Percentiles rank a stretch among this genome's conserved stretches.
These are phyloP conservation scores for Sebastes matsubarae DNA, from an alignment of 2,797 vertebrate species.

Conservation along the genomic window DNA sequence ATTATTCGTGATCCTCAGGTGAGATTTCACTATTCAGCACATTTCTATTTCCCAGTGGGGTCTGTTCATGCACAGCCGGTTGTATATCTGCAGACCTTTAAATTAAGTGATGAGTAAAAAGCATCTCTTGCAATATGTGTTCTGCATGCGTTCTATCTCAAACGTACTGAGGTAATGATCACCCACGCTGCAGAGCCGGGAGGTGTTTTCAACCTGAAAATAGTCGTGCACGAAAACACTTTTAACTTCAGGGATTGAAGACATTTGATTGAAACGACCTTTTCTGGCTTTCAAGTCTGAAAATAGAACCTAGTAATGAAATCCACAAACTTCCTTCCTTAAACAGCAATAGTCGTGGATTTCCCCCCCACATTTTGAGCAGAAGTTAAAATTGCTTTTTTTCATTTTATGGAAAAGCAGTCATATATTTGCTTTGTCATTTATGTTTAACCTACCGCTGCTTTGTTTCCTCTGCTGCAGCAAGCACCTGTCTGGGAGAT, in stretches of 20 bases:
- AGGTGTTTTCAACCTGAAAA: neutral
- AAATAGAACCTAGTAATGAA: neutral
- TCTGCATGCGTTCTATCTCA: neutral
- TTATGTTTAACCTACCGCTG: neutral
- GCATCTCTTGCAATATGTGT: neutral
- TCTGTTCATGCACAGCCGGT: neutral
- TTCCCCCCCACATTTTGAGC: neutral
- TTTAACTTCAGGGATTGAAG: neutral
- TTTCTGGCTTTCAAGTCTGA: neutral
- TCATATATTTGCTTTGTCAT: neutral
- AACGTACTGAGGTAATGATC: neutral
- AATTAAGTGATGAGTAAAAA: constrained; percentile 6
- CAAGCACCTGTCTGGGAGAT: constrained; percentile 97
- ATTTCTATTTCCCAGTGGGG: neutral
- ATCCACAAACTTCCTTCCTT: neutral
- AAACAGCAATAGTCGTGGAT: neutral
- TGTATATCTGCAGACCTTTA: constrained; percentile 4
- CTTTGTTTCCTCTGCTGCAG: constrained; percentile 70
- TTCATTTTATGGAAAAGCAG: neutral
- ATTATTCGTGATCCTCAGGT: constrained; percentile 95
- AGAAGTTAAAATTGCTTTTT: neutral
- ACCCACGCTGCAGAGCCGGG: neutral
- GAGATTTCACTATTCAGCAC: constrained; percentile 43
- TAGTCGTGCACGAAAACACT: neutral
- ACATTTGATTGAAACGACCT: neutral